phyloP scores from a whole-genome alignment of 2,888 invertebrate genomes.

The Calliopum simillimum region DNA sequence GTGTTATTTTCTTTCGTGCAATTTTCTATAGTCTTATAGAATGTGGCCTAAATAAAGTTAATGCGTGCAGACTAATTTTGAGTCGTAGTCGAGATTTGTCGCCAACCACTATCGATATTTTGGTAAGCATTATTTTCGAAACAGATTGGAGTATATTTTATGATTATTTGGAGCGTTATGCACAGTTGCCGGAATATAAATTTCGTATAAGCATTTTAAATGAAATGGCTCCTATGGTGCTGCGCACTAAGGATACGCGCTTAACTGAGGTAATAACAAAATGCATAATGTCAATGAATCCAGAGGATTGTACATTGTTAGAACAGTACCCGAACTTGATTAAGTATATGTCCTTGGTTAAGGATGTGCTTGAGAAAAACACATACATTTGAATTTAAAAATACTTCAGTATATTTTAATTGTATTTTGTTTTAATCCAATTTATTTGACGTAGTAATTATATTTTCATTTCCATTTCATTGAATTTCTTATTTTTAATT shows the following conservation, averaged over 20 bases:
- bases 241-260: slow-evolving; percentile 40
- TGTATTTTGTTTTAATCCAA: slow-evolving; percentile 4
- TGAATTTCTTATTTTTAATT: slow-evolving; percentile 18
- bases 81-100: slow-evolving; percentile 40
- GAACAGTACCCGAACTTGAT: slow-evolving; percentile 39
- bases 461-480: slow-evolving; percentile 3
- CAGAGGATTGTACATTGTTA: slow-evolving; percentile 35
- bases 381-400: background rate
- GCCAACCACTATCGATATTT: slow-evolving; percentile 43
- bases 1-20: slow-evolving; percentile 38
- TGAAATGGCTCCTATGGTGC: slow-evolving; percentile 44
- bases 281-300: slow-evolving; percentile 44
- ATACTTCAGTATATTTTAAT: slow-evolving; percentile 24
- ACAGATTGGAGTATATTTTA: slow-evolving; percentile 50
- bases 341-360: too few relatives aligned
- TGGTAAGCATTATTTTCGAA: slow-evolving; percentile 51
- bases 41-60: slow-evolving; percentile 46
- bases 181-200: slow-evolving; percentile 42
- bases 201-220: slow-evolving; percentile 46
- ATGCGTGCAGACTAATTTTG: slow-evolving; percentile 47
- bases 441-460: slow-evolving; percentile 28
- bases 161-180: slow-evolving; percentile 46
- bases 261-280: slow-evolving; percentile 44
- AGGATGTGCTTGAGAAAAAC: slow-evolving; percentile 27
- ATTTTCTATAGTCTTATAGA: slow-evolving; percentile 43